These are phyloP conservation scores for Tragulus kanchil DNA, from an alignment of 2,113 vertebrate genomes.

Conservation along the genomic window DNA sequence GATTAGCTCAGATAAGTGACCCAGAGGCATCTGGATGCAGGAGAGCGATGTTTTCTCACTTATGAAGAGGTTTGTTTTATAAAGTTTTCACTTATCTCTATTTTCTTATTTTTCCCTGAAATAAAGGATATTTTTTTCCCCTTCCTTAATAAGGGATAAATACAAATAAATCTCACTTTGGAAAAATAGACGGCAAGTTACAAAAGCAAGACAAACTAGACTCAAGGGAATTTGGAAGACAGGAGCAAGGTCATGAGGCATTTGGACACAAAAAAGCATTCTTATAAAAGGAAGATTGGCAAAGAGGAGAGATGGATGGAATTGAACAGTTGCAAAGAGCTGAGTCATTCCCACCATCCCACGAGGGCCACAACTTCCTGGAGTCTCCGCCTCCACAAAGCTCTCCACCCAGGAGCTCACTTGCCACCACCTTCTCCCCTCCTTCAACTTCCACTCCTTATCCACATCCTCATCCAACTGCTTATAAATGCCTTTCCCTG, in stretches of 20 bases:
- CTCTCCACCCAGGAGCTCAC: too few relatives aligned
- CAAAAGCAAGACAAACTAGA: not conserved
- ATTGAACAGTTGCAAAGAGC: too few relatives aligned
- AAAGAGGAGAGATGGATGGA: not conserved
- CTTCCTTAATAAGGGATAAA: not conserved
- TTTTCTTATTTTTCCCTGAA: not conserved
- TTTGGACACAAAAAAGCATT: not conserved
- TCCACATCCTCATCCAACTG: too few relatives aligned
- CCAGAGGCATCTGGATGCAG: not conserved
- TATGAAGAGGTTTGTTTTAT: not conserved
- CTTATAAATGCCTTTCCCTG: too few relatives aligned
- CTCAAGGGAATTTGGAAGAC: not conserved
- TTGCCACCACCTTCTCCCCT: too few relatives aligned
- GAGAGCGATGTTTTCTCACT: not conserved
- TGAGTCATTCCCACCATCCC: too few relatives aligned
- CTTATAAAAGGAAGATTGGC: not conserved
- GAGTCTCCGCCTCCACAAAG: too few relatives aligned
- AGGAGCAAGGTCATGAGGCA: not conserved
- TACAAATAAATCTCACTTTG: not conserved
- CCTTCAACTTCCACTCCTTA: too few relatives aligned
- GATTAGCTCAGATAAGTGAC: not conserved
- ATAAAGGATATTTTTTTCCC: conserved; percentile 2
- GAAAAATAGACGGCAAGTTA: not conserved
- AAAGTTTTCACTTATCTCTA: not conserved
- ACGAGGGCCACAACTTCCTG: too few relatives aligned